Evolutionary conservation across 1,140 invertebrate species (phyloP), one percentile per base, ranked within the genome.

Genomic region (Anthonomus grandis): DNA sequence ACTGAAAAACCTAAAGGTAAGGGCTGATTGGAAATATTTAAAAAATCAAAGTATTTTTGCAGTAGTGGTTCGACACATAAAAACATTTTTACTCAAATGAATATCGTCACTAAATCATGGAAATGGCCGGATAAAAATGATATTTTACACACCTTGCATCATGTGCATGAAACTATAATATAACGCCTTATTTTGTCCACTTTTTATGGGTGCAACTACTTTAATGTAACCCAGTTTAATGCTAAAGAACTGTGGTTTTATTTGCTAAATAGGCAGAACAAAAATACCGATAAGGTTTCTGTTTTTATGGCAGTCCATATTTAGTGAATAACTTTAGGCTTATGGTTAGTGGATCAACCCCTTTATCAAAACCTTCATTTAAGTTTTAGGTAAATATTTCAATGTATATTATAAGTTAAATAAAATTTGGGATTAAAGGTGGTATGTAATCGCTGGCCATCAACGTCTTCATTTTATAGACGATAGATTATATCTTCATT

Each of bases 121-220:
- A 83, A 80, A 48, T 85, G 87, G 76, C 75, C 73, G 6, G 63
- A 72, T 12, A 76, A 77, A n/a, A 93, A 95, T 67, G 81, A 83
- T 2, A 81, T 94, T 57, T 74, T 95, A 0, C 91, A 95, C 66
- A 81, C 87, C 1, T 69, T 95, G 10, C 86, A 95, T 76, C 93
- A 95, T 70, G 84, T 92, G 49, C 92, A 95, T 71, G 90, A 91
- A 0, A 85, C 93, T 49, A 79, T 95, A 5, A n/a, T n/a, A n/a
- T n/a, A 93, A 93, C 73, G 89, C 85, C 0, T 74, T 95, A 0
- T 73, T 91, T 23, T 87, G 86, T 41, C 85, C 89, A 0, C 72
- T 95, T 2, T 80, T 83, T 54, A 82, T 86, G 49, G 93, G 87
- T 0, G 86, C 84, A 0, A 83, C 81, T 49, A 80, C 84, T 49